Evolutionary conservation across 2,113 vertebrate species (phyloP).

Genomic region (human (Homo sapiens)): DNA sequence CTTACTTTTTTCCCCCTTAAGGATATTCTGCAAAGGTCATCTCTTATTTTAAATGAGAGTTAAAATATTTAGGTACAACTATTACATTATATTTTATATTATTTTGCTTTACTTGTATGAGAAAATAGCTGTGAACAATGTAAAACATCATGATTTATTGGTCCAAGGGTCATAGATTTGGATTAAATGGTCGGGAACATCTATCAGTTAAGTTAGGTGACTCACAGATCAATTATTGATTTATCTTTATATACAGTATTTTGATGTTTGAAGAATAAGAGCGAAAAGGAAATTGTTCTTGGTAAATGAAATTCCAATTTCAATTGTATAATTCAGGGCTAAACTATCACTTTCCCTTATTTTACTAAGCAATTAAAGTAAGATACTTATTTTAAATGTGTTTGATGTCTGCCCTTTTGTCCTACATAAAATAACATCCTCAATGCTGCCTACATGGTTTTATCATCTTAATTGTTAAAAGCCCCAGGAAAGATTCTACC

Average conservation of each 20-base stretch:
- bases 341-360: conserved; percentile 4
- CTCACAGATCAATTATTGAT: neutral
- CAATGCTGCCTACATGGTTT: neutral
- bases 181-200: conserved; percentile 4
- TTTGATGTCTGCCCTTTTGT: neutral
- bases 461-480: conserved; percentile 28
- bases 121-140: neutral
- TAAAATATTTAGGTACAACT: neutral
- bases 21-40: neutral
- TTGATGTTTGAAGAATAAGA: neutral
- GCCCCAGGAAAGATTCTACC: neutral
- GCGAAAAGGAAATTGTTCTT: neutral
- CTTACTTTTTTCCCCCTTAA: neutral
- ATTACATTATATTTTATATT: neutral
- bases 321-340: neutral
- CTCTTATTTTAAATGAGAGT: neutral
- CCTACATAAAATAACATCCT: neutral
- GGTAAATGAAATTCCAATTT: conserved; percentile 23
- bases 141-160: neutral
- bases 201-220: conserved; percentile 8
- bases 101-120: neutral
- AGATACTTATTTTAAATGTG: conserved; percentile 17
- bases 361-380: conserved; percentile 42
- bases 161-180: neutral
- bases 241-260: neutral